Evolutionary conservation across 2,888 invertebrate species (phyloP).

Genomic region (Drosophila setosimentum): DNA sequence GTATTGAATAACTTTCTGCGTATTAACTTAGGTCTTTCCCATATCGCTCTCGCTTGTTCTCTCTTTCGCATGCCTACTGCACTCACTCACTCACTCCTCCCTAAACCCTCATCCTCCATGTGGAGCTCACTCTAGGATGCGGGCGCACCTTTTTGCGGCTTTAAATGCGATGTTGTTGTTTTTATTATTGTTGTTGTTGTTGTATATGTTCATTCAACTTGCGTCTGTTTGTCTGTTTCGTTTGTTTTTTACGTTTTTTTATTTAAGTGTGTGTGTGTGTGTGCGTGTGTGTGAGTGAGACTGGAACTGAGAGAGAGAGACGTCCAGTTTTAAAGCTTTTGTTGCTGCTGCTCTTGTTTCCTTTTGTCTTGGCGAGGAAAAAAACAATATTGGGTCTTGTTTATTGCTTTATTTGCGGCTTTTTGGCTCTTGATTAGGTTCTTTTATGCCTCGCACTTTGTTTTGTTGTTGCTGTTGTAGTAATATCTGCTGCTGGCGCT

Average conservation of each 20-base stretch:
- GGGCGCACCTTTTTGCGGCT: constrained; percentile 30
- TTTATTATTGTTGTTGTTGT: constrained; percentile 20
- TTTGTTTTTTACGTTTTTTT: constrained; percentile 32
- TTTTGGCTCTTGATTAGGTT: constrained; percentile 80
- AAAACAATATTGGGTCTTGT: constrained; percentile 72
- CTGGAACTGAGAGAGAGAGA: constrained; percentile 33
- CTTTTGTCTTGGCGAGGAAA: constrained; percentile 54
- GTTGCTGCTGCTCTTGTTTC: constrained; percentile 63
- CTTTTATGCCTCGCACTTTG: constrained; percentile 72
- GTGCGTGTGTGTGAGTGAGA: constrained; percentile 4
- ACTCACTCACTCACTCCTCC: not conserved
- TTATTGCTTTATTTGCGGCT: constrained; percentile 79
- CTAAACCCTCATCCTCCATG: constrained; percentile 1
- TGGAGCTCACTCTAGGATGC: constrained; percentile 34
- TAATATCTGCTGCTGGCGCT: constrained; percentile 44
- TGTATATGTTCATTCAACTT: constrained; percentile 67
- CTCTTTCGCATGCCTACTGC: not conserved
- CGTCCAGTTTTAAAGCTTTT: constrained; percentile 43
- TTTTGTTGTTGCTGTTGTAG: constrained; percentile 39
- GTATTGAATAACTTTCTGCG: constrained; percentile 5
- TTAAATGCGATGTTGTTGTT: constrained; percentile 22
- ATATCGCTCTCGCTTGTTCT: constrained; percentile 5
- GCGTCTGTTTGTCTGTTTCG: constrained; percentile 56
- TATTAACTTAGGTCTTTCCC: constrained; percentile 1
- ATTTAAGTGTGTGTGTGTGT: constrained; percentile 20